Evolutionary conservation across 2,888 invertebrate genomes (phyloP), one percentile per base, ranked within the genome.

Genomic region (Leptinotarsa tumamoca): DNA sequence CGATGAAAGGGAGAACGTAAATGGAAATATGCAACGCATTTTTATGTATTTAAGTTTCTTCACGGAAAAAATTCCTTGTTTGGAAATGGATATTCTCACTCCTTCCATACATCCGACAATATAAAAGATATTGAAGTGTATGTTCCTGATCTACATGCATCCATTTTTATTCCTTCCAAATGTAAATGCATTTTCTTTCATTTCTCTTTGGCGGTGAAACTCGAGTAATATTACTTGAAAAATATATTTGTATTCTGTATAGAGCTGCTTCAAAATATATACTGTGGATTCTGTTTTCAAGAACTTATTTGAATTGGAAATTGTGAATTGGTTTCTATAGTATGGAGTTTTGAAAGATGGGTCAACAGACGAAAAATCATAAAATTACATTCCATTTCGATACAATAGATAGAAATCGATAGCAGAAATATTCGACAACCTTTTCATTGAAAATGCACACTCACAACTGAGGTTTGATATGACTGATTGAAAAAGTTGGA

Each of bases 251-350:
- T 61, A 70, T 74, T 72, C 56, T 67, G 72, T 49, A 69, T 69
- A 68, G 63, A 63, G 66, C 51, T 50, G 61, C 33, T 71, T 2
- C 63, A 54, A 52, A 71, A 66, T 71, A 73, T 71, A 27, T 68
- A 73, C 58, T 61, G 10, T 14, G 58, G 43, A 68, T 67, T 74
- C 73, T 71, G 43, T 76, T 74, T 69, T 76, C 71, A 66, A 56
- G 56, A 71, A 73, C 43, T 51, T 27, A 76, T 78, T 68, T 73
- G 73, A 75, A 76, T 71, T 76, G 78, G 58, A 75, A 73, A 76
- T 74, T 50, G 50, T 50, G 52, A 23, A 71, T 68, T 69, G 71
- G 72, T 27, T 17, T 63, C 15, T 33, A 5, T 33, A 5, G 5
- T 33, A 27, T 17, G 27, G 33, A n/a, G 33, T 15, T 56, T 54